phyloP scores from a whole-genome alignment of 1,140 invertebrate species.

The Zaprionus vittiger region DNA sequence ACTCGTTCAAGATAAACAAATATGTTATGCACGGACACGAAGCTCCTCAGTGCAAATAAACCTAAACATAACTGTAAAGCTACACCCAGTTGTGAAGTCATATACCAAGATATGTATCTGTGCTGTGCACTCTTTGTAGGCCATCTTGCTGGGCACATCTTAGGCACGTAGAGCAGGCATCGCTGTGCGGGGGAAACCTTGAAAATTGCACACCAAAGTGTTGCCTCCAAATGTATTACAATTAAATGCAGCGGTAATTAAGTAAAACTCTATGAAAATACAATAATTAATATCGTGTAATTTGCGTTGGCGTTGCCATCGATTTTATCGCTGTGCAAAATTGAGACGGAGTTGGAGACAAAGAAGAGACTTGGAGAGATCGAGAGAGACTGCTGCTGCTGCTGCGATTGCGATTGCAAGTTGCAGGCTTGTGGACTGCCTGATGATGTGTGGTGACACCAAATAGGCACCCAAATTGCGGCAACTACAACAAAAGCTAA shows the following conservation, averaged over 20 bases:
- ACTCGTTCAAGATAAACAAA: constrained; percentile 11
- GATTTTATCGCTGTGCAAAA: constrained; percentile 45
- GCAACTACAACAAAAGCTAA: constrained; percentile 65
- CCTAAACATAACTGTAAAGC: constrained; percentile 39
- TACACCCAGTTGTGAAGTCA: constrained; percentile 39
- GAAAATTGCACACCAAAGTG: constrained; percentile 30
- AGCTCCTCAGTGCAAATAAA: constrained; percentile 1
- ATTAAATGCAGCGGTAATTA: constrained; percentile 74
- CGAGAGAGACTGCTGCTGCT: constrained; percentile 10
- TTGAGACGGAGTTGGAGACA: not conserved
- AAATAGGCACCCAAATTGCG: constrained; percentile 77
- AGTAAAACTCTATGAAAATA: constrained; percentile 61
- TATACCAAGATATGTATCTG: constrained; percentile 9
- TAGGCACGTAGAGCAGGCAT: constrained; percentile 48
- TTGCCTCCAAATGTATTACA: constrained; percentile 64
- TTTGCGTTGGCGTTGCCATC: constrained; percentile 78
- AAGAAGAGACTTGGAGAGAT: too few species aligned
- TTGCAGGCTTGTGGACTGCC: constrained; percentile 4
- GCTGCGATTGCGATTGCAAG: constrained; percentile 25
- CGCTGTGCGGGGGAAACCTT: constrained; percentile 39
- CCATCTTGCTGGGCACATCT: constrained; percentile 42
- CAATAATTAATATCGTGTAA: constrained; percentile 77
- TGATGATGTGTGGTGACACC: constrained; percentile 66
- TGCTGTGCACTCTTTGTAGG: constrained; percentile 53
- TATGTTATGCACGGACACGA: constrained; percentile 23